These are phyloP conservation scores for Leucoraja ocellata DNA, from an alignment of 2,797 vertebrate genomes.

Conservation along the genomic window DNA sequence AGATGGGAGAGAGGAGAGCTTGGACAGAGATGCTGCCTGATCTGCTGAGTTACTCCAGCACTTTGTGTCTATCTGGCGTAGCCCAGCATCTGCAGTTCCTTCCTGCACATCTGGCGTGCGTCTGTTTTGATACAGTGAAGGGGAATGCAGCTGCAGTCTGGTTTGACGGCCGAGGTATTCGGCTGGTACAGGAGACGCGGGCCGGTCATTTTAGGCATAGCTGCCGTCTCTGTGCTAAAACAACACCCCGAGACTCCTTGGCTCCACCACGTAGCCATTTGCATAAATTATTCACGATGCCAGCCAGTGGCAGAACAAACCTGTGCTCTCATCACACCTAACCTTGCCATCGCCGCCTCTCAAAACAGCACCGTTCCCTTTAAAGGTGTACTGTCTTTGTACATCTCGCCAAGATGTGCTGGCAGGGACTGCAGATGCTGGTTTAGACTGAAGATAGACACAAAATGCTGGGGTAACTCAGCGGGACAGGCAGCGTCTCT, in stretches of 20 bases:
- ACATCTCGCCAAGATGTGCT: background rate
- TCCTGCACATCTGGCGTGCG: no score
- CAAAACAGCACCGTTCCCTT: background rate
- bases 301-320: background rate
- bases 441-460: no score
- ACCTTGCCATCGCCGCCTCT: background rate
- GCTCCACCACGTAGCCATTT: slow-evolving; percentile 10
- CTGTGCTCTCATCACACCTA: background rate
- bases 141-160: background rate
- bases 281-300: slow-evolving; percentile 16
- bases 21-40: no score
- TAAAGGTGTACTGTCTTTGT: background rate
- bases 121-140: background rate
- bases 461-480: no score
- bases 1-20: no score
- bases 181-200: background rate
- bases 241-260: slow-evolving; percentile 12
- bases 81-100: no score
- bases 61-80: no score
- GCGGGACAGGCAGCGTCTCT: no score
- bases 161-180: background rate
- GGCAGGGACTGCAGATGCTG: no score
- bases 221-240: slow-evolving; percentile 26
- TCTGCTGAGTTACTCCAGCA: no score
- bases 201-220: background rate